Percentiles rank a stretch among this genome's conserved stretches.
Conservation (phyloP, 2,113 vertebrate species). For the Callospermophilus lateralis region DNA sequence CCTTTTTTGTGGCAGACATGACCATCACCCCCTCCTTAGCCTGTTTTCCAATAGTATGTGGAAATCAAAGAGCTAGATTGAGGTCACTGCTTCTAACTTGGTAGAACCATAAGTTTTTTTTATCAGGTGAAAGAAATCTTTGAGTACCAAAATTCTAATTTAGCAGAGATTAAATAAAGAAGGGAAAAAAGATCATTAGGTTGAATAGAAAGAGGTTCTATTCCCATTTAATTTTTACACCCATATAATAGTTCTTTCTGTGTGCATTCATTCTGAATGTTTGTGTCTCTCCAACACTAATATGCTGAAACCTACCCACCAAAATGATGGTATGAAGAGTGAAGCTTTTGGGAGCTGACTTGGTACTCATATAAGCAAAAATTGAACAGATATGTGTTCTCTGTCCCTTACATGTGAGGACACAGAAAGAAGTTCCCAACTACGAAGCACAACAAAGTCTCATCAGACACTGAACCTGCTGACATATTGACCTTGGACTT, state of each 20-base stretch:
- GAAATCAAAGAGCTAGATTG: not conserved
- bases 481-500: not conserved
- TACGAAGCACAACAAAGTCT: not conserved
- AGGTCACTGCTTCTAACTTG: not conserved
- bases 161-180: not conserved
- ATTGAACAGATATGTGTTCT: not conserved
- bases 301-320: not conserved
- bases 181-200: not conserved
- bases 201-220: not conserved
- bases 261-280: not conserved
- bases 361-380: not conserved
- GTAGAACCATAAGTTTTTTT: not conserved
- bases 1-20: not conserved
- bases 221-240: not conserved
- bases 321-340: not conserved
- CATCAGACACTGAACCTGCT: not conserved
- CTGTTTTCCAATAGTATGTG: not conserved
- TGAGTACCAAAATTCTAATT: not conserved
- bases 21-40: not conserved
- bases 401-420: not conserved
- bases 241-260: not conserved
- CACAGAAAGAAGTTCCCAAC: not conserved
- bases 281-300: not conserved
- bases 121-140: not conserved
- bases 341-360: not conserved